Evolutionary conservation across 2,888 invertebrate species (phyloP).

Genomic region (Melipona bicolor): DNA sequence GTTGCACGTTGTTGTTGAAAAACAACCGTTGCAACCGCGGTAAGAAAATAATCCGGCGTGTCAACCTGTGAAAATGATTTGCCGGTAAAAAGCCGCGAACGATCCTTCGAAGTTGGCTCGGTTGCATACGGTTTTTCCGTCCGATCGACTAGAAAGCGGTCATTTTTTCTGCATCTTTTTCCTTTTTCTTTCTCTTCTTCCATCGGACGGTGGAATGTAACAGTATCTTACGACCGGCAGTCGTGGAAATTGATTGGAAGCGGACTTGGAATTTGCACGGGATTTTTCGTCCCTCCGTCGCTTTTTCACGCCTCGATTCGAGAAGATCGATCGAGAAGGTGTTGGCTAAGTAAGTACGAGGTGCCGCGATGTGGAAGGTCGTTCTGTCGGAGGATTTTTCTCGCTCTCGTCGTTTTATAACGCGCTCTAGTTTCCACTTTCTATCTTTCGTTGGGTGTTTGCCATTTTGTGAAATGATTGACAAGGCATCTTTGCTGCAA

Average conservation of each 20-base stretch:
- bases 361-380: background rate
- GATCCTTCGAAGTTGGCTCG: conserved; percentile 5
- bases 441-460: background rate
- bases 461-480: too few relatives aligned
- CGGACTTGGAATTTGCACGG: conserved; percentile 25
- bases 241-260: conserved; percentile 53
- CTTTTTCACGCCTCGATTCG: background rate
- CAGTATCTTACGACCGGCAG: conserved; percentile 13
- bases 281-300: conserved; percentile 2
- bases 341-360: background rate
- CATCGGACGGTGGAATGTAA: conserved; percentile 25
- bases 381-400: background rate
- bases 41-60: conserved; percentile 70
- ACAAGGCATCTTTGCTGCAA: too few relatives aligned
- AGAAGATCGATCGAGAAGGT: background rate
- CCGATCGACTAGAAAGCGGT: conserved; percentile 42
- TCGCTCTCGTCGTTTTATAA: background rate
- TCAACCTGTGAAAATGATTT: conserved; percentile 72
- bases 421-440: background rate
- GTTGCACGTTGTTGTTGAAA: conserved; percentile 38
- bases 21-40: conserved; percentile 36
- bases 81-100: conserved; percentile 50
- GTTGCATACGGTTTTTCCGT: conserved; percentile 37
- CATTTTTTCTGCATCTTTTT: conserved; percentile 41
- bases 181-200: too few relatives aligned